Evolutionary conservation across 1,140 invertebrate genomes (phyloP).

Genomic region (Drosophila bifasciata): DNA sequence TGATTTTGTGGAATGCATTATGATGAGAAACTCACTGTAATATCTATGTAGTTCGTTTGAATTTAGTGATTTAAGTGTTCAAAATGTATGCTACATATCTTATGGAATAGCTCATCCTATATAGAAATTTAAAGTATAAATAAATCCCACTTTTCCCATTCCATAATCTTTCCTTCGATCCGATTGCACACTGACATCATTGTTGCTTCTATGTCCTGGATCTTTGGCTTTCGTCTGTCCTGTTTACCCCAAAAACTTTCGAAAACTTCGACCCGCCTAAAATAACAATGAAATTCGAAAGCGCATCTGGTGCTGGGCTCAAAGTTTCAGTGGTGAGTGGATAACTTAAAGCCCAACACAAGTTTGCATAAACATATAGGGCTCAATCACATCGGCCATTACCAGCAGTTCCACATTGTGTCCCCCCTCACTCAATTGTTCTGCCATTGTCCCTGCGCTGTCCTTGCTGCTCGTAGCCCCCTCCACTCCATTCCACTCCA

Average conservation of each 20-base stretch:
- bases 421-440: slow-evolving; percentile 64
- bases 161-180: slow-evolving; percentile 15
- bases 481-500: no score
- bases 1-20: slow-evolving; percentile 65
- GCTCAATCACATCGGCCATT: slow-evolving; percentile 64
- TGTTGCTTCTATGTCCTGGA: neutral
- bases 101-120: no score
- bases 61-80: no score
- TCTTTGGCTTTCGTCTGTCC: slow-evolving; percentile 8
- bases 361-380: slow-evolving; percentile 63
- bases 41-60: no score
- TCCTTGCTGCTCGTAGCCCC: slow-evolving; percentile 2
- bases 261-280: slow-evolving; percentile 57
- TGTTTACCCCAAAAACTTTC: slow-evolving; percentile 52
- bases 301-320: slow-evolving; percentile 63
- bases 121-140: neutral
- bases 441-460: slow-evolving; percentile 59
- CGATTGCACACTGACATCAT: slow-evolving; percentile 20
- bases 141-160: neutral
- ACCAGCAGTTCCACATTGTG: slow-evolving; percentile 18
- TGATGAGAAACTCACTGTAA: slow-evolving; percentile 51
- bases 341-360: slow-evolving; percentile 64
- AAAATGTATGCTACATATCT: no score
- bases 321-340: slow-evolving; percentile 67
- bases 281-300: slow-evolving; percentile 51